Base-by-base conservation (phyloP, 2,797 vertebrate species). In the Passerculus sandwichensis region DNA sequence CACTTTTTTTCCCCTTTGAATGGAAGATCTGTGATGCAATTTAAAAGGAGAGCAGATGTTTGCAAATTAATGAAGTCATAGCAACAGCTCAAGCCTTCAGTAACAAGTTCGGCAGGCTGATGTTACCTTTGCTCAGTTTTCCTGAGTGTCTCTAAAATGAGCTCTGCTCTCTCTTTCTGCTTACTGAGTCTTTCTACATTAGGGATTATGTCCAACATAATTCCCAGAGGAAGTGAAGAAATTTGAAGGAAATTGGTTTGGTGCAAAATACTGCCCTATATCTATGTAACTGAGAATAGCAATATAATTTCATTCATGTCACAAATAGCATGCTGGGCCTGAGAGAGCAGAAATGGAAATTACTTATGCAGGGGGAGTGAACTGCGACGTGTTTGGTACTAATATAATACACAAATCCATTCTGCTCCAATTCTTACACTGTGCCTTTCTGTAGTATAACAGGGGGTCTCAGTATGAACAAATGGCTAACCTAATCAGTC, bases 181-280 rank as follows among this genome's bases (percentile, higher is more conserved):
- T 95, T 89, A 51, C 29, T 48, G 82, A 93, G 32, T 90, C 16
- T 26, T 85, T 87, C 16, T 91, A n/a, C 61, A 22, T 91, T 85
- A 93, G 34, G 29, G 65, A 88, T 96, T 57, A 79, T 81, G 42
- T 85, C 84, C 53, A 56, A 90, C 34, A 25, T 84, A 66, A 82
- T 89, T 95, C 66, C 70, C 89, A 91, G 47, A 69, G 47, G 74
- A 93, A 87, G 42, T 62, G 13, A 44, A 82, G 89, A 92, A 64
- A 74, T 88, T 30, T 72, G 65, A 54, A 80, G 23, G 57, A 93
- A 80, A 78, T 76, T 60, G 53, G 47, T 92, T 90, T 90, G 34
- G 47, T 95, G 76, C 30, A 71, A 71, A 83, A 59, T 57, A 40
- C 29, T 71, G 40, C 73, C 78, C 64, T 81, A 62, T 77, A 65